Percentiles rank a stretch among this genome's conserved stretches.
Conservation (phyloP, 2,113 vertebrate genomes). For the Microcebus murinus region DNA sequence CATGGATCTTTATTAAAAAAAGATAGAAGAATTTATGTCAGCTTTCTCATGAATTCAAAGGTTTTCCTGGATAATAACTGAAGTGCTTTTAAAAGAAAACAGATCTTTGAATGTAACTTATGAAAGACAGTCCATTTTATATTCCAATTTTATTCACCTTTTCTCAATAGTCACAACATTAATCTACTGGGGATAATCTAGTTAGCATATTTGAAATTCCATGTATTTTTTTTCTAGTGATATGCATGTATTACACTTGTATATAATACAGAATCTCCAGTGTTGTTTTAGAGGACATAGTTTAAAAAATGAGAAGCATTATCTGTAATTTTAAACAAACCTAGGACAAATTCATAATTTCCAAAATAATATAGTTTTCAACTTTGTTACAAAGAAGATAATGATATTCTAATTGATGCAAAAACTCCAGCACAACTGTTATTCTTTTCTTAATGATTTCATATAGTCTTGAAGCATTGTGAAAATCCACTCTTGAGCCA, state of each 20-base stretch:
- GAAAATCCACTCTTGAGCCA: conserved; percentile 65
- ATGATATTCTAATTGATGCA: conserved; percentile 59
- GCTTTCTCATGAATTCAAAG: conserved; percentile 14
- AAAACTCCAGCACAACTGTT: conserved; percentile 38
- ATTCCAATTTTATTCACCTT: conserved; percentile 86
- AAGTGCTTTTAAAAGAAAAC: conserved; percentile 34
- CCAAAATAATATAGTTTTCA: conserved; percentile 78
- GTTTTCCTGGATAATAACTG: background rate
- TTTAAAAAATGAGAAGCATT: conserved; percentile 81
- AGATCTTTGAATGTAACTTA: conserved; percentile 61
- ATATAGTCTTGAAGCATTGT: conserved; percentile 67
- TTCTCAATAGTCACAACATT: conserved; percentile 85
- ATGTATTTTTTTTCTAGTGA: conserved; percentile 87
- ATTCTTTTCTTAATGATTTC: conserved; percentile 60
- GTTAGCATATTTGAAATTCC: conserved; percentile 85
- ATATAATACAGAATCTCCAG: conserved; percentile 87
- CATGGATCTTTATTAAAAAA: conserved; percentile 55
- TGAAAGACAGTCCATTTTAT: conserved; percentile 78
- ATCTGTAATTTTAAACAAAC: conserved; percentile 79
- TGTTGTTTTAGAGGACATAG: conserved; percentile 78
- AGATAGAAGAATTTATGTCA: conserved; percentile 50
- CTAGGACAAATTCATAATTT: conserved; percentile 75
- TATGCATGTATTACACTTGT: conserved; percentile 87
- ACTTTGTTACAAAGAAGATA: conserved; percentile 75
- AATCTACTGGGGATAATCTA: conserved; percentile 82